Base-by-base conservation (phyloP, 2,888 invertebrate genomes). In the Erebia ligea region DNA sequence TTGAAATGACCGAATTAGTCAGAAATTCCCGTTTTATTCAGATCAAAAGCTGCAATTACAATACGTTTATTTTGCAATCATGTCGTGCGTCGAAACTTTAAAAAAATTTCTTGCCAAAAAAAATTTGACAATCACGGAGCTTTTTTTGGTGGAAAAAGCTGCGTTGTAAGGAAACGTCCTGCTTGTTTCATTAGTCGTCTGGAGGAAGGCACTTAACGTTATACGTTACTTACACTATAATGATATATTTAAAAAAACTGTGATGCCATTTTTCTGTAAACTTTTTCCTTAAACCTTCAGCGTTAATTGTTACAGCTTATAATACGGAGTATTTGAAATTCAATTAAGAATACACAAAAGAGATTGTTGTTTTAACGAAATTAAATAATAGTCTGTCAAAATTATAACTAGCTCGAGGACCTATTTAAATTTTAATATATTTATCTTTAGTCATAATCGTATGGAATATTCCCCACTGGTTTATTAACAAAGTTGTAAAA, bases 101-200 rank as follows among this genome's bases (percentile, higher is more conserved):
- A 54, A 64, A 64, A 40, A 1, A 40, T 54, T 54, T 54, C 54
- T 54, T 64, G 62, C 52, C 34, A 54, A 64, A 52, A 64, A 52
- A 50, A 50, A 50, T 34, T 17, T 2, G 2, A 25, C 25, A 50
- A 13, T 6, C 19, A 34, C 17, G 54, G 54, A 40, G 40, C 2
- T 6, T 40, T 52, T 52, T 64, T 64, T 54, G 13, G 64, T 54
- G 17, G 11, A 52, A 64, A 52, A 52, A 25, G 21, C n/a, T 50
- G 52, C 54, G n/a, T 64, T 54, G 64, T 64, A 40, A 13, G 8
- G 19, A 54, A 34, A 64, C 34, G 40, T 64, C 64, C 64, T 64
- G 63, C 15, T 34, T 63, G 40, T 64, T 64, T 40, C 54, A 19
- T 52, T 19, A 64, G 63, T 54, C 34, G 50, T 34, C 50, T 15